Conservation (phyloP, 2,888 invertebrate genomes). For the Liposcelis brunnea region DNA sequence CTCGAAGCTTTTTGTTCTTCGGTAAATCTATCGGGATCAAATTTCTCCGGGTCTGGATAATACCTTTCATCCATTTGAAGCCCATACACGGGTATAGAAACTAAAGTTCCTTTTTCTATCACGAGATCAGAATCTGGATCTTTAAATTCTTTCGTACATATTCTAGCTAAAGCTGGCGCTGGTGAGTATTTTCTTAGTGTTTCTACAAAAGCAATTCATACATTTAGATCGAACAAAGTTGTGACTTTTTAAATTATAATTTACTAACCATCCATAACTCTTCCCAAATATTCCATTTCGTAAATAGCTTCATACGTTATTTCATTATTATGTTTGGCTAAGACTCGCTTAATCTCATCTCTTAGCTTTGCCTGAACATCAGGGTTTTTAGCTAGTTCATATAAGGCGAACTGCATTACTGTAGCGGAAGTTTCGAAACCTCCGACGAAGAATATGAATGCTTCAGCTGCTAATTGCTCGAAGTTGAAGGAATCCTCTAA, state of each 20-base stretch:
- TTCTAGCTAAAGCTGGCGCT: constrained; percentile 22
- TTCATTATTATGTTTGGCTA: constrained; percentile 21
- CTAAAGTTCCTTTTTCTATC: constrained; percentile 22
- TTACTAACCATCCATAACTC: constrained; percentile 25
- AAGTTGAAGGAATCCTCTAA: background rate
- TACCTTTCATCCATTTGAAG: constrained; percentile 26
- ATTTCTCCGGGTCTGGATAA: constrained; percentile 27
- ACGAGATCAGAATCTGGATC: constrained; percentile 19
- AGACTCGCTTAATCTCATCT: constrained; percentile 25
- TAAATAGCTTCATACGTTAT: constrained; percentile 27
- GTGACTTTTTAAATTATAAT: constrained; percentile 1
- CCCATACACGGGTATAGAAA: constrained; percentile 23
- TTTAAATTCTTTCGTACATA: constrained; percentile 21
- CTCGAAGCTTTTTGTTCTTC: constrained; percentile 23
- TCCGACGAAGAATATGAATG: constrained; percentile 29
- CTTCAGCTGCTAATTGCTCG: constrained; percentile 26
- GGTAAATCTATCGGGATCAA: constrained; percentile 28
- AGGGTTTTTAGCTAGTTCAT: constrained; percentile 28
- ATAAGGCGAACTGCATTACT: constrained; percentile 28
- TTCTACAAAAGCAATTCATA: constrained; percentile 24
- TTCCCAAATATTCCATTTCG: constrained; percentile 30
- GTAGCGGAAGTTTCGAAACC: constrained; percentile 35
- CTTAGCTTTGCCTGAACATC: constrained; percentile 27
- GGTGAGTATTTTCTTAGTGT: constrained; percentile 28
- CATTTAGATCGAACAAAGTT: constrained; percentile 13